Base-by-base conservation (phyloP, 2,113 vertebrate species). In the Nipponia nippon region DNA sequence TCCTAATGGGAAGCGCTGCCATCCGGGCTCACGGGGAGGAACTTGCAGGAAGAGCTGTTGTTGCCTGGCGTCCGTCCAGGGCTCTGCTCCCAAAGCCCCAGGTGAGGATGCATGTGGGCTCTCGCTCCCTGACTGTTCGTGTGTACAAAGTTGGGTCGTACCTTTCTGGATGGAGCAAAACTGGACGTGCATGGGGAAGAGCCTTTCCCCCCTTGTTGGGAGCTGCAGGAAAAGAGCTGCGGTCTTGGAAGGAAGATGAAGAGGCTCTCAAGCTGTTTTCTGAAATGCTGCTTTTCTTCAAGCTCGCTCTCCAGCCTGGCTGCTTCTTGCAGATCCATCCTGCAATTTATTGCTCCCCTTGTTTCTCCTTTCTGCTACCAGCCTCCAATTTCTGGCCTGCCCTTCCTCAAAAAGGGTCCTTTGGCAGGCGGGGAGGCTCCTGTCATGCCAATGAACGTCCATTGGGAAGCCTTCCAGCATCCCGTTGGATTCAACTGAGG, bases 351-450 rank as follows among this genome's bases (percentile, higher is more conserved):
- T 72, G 40, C 70, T 96, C 55, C 61, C 21, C 30, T 42, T 16
- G 3, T 65, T 65, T 58, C 36, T 46, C 65, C 65, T 53, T 77
- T 27, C n/a, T 70, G 55, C 42, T 27, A n/a, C 63, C 81, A 95
- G 86, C 83, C 61, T 65, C 52, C 0, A 0, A 5, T 76, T 67
- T 34, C 52, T 95, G 93, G 56, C 61, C 84, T 93, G 94, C 11
- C 73, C 66, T 87, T 91, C 91, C 73, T 83, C 77, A 4, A 53
- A 86, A 87, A 92, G 83, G 53, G 83, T 56, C 77, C 47, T 82
- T 59, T 87, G 92, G 96, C 91, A 79, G 40, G 69, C 76, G 0
- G 10, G 9, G 73, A 67, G 69, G 77, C 56, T 89, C n/a, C 83
- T 44, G 40, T 46, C 83, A 1, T 44, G 79, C 62, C 76, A 83